Base-by-base conservation (phyloP, 2,888 invertebrate genomes). In the Meghimatium bilineatum region DNA sequence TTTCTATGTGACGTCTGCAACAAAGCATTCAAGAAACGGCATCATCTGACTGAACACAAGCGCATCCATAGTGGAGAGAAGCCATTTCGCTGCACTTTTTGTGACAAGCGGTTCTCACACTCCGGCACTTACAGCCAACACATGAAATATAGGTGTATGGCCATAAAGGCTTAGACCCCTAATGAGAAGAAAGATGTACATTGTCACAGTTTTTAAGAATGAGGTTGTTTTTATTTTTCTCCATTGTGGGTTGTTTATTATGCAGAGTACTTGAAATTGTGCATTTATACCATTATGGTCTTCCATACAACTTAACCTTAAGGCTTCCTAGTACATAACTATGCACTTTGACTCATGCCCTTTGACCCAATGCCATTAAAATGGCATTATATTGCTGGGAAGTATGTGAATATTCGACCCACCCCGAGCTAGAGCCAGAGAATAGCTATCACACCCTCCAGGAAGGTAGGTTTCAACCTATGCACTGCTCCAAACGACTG, bases 11-110 rank as follows among this genome's bases (percentile, higher is more conserved):
- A 80, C 44, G 80, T 80, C 34, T 84, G 84, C 80, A 72, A 79
- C 80, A 84, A 84, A 66, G 84, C 84, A 23, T 84, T 84, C 76
- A 84, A 84, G 69, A 80, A 84, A 49, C 74, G 84, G 2, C 84
- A 84, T 38, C 84, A 84, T 38, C 71, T 84, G 26, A 84, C 84
- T 14, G 84, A 84, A 44, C 84, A 84, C 84, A 84, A 84, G 49
- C 84, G 84, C 29, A 80, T 84, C n/a, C 84, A 84, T 76, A 80
- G 80, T 38, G 84, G 84, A 26, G 84, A 84, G 80, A 84, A 84
- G 44, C 84, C 84, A 5, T 84, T 84, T 56, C 80, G 84, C n/a
- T 84, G 84, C 38, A 75, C 84, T 10, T 84, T 63, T 63, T 84
- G 84, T 36, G 84, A 79, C 75, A 84, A 84, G 69, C 74, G 84